Percentiles rank a stretch among this genome's conserved stretches.
phyloP scores from a whole-genome alignment of 2,888 invertebrate species.

The Cartodere bifasciata region DNA sequence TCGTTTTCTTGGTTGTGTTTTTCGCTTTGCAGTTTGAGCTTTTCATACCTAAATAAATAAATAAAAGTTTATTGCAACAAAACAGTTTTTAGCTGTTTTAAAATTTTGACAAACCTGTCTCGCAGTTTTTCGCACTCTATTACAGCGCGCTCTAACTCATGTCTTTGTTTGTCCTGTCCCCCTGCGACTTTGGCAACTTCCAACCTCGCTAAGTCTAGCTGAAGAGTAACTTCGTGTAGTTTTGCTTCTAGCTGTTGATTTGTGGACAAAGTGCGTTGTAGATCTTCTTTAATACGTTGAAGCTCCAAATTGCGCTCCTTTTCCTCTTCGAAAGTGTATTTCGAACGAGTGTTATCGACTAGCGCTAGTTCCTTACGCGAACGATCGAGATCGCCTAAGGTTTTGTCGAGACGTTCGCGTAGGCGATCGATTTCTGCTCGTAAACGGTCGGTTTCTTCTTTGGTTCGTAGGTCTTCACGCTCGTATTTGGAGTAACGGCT shows the following conservation, averaged over 20 bases:
- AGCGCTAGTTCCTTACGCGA: constrained; percentile 64
- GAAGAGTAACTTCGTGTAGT: constrained; percentile 68
- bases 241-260: constrained; percentile 61
- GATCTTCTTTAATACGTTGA: constrained; percentile 59
- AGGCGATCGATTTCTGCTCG: constrained; percentile 72
- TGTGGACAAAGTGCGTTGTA: constrained; percentile 50
- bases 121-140: constrained; percentile 83
- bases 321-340: constrained; percentile 65
- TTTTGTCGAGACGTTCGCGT: constrained; percentile 68
- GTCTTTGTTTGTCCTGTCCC: constrained; percentile 66
- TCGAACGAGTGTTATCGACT: constrained; percentile 63
- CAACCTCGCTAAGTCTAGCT: constrained; percentile 65
- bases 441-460: constrained; percentile 65
- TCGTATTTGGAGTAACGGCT: constrained; percentile 65
- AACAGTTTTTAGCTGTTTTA: too few relatives aligned
- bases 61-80: too few relatives aligned
- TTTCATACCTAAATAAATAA: too few relatives aligned
- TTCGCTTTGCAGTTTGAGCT: constrained; percentile 59
- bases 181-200: constrained; percentile 63
- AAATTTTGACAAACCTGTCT: too few relatives aligned
- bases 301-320: constrained; percentile 49
- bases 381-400: constrained; percentile 64
- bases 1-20: constrained; percentile 66
- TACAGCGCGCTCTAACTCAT: constrained; percentile 70
- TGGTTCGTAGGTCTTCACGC: constrained; percentile 49